Evolutionary conservation across 37 sponge, comb jelly and placozoan species (phyloP).

Genomic region (Ianthella basta): DNA sequence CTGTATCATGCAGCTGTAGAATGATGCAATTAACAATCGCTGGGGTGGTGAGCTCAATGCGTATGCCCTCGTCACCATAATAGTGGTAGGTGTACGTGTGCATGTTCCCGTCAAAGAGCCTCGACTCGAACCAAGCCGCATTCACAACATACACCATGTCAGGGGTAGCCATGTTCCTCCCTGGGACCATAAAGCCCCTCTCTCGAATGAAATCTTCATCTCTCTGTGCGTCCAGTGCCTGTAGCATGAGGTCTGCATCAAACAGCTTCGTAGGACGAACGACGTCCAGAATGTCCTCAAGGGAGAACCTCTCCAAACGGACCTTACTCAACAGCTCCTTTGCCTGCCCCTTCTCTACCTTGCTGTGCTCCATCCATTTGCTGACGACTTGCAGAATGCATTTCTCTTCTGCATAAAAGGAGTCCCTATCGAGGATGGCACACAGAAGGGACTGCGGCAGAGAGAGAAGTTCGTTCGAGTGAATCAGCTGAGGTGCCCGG

Average conservation of each 20-base stretch:
- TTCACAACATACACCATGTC: neutral
- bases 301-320: constrained; percentile 21
- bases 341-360: constrained; percentile 8
- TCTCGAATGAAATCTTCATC: constrained; percentile 6
- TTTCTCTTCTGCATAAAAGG: constrained; percentile 64
- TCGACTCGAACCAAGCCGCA: constrained; percentile 12
- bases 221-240: constrained; percentile 1
- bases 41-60: constrained; percentile 15
- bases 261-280: constrained; percentile 20
- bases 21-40: constrained; percentile 27
- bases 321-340: constrained; percentile 6
- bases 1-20: constrained; percentile 9
- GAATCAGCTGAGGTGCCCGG: constrained; percentile 28
- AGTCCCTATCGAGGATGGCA: constrained; percentile 67
- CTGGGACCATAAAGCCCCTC: constrained; percentile 23
- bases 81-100: constrained; percentile 22
- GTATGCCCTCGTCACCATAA: constrained; percentile 24
- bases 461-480: neutral
- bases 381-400: constrained; percentile 77
- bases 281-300: constrained; percentile 23
- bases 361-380: constrained; percentile 80
- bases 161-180: constrained; percentile 24
- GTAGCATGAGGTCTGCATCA: neutral
- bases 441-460: constrained; percentile 26
- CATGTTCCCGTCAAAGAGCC: constrained; percentile 10